Evolutionary conservation across 1,140 invertebrate genomes (phyloP).

Genomic region (Uloborus diversus): DNA sequence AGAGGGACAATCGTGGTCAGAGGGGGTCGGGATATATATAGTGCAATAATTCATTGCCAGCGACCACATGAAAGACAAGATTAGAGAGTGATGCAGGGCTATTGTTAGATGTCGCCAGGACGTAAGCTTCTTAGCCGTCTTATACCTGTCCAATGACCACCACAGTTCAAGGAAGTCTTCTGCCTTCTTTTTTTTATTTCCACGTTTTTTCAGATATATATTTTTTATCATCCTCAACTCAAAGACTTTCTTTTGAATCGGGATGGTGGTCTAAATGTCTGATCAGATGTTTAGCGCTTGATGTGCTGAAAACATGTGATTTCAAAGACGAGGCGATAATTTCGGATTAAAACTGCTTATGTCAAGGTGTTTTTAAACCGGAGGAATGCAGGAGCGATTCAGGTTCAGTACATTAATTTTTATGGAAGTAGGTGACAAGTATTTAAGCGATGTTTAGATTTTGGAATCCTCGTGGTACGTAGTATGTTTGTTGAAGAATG

Average conservation of each 20-base stretch:
- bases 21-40: constrained; percentile 34
- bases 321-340: constrained; percentile 32
- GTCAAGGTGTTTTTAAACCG: no score
- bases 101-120: constrained; percentile 31
- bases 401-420: no score
- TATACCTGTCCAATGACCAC: no score
- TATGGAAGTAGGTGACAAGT: no score
- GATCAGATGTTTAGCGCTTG: constrained; percentile 34
- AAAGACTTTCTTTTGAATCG: background rate
- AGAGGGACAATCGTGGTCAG: background rate
- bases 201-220: background rate
- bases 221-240: background rate
- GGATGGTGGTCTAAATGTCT: constrained; percentile 25
- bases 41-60: constrained; percentile 51
- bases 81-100: constrained; percentile 31
- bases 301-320: constrained; percentile 49
- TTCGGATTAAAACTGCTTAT: constrained; percentile 52
- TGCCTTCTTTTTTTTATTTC: background rate
- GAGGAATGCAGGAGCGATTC: no score
- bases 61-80: constrained; percentile 48
- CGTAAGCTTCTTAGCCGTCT: constrained; percentile 28
- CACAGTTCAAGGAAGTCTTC: constrained; percentile 33
- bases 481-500: no score
- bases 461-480: no score
- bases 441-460: no score